These are phyloP conservation scores for Choreutis nemorana DNA, from an alignment of 2,888 invertebrate genomes.

Conservation along the genomic window DNA sequence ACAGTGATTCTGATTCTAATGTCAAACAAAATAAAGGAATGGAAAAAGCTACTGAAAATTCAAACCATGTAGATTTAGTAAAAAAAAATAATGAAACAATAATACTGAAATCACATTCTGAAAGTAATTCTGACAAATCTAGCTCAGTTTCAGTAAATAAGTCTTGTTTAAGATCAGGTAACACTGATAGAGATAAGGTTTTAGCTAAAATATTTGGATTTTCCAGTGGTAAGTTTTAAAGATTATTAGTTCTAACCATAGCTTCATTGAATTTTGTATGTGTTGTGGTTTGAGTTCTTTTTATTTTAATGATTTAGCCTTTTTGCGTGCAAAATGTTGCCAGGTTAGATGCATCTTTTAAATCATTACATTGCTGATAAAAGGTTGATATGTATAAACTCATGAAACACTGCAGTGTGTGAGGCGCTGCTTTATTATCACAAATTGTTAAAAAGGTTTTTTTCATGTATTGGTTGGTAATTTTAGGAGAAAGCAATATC, in stretches of 20 bases:
- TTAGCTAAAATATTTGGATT: constrained; percentile 47
- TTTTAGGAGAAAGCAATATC: too few relatives aligned
- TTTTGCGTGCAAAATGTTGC: too few relatives aligned
- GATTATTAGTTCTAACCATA: too few relatives aligned
- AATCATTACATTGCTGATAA: too few relatives aligned
- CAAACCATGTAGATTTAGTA: constrained; percentile 3
- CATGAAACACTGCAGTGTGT: too few relatives aligned
- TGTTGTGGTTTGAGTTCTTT: constrained; percentile 9
- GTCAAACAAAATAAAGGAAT: constrained; percentile 10
- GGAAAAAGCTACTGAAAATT: constrained; percentile 3
- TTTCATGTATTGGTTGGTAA: too few relatives aligned
- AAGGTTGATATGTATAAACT: too few relatives aligned
- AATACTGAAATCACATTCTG: constrained; percentile 28
- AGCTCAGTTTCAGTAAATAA: constrained; percentile 10
- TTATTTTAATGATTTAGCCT: too few relatives aligned
- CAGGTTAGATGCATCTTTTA: too few relatives aligned
- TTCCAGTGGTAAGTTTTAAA: constrained; percentile 40
- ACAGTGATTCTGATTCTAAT: constrained; percentile 26
- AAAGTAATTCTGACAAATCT: constrained; percentile 18
- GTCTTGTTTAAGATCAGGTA: constrained; percentile 10
- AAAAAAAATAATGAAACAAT: constrained; percentile 16
- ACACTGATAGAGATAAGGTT: constrained; percentile 24
- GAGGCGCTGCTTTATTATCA: too few relatives aligned
- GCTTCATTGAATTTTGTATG: too few relatives aligned
- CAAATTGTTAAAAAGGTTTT: too few relatives aligned